Base-by-base conservation (phyloP, 2,888 invertebrate genomes). In the Coenonympha arcania region DNA sequence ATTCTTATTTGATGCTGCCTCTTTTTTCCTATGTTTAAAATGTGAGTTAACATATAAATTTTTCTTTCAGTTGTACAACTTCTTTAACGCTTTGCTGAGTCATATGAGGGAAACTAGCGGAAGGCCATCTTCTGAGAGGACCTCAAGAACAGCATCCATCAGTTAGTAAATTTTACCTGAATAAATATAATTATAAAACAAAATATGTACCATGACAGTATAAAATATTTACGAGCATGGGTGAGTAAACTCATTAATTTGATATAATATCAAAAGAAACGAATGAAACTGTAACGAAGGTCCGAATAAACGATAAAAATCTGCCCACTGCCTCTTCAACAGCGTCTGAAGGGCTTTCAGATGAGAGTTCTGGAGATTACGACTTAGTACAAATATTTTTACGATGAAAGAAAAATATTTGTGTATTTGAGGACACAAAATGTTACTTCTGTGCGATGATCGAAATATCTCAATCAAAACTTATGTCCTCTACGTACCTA, bases 61-160 rank as follows among this genome's bases (percentile, higher is more conserved):
- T 69, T 66, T 71, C 64, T 90, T 90, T 41, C 89, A 96, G 95
- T 81, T 96, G 44, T 96, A 96, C 88, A 95, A 96, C 81, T 96
- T 96, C 85, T 96, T 96, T 89, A 95, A 95, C 80, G 95, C 95
- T 58, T 89, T 96, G 62, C 88, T 97, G 63, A 92, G 91, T 63
- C 95, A 95, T 77, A 93, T 96, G 89, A 91, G 93, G 52, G 90
- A 91, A 61, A 89, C 89, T 16, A 88, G 86, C 58, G 88, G 88
- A 59, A 82, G 89, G 6, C 83, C 87, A 48, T 89, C 89, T 66
- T 87, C 90, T n/a, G 88, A 88, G 66, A 79, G 88, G 57, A 89
- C 90, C 31, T 91, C 91, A 43, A 88, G 89, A 70, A 89, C 90
- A 57, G 89, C 91, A 57, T 91, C 91, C 57, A 86, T 89, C 55